These are phyloP conservation scores for Crossaster papposus DNA, from an alignment of 53 echinoderm and acorn worm genomes.

Conservation along the genomic window DNA sequence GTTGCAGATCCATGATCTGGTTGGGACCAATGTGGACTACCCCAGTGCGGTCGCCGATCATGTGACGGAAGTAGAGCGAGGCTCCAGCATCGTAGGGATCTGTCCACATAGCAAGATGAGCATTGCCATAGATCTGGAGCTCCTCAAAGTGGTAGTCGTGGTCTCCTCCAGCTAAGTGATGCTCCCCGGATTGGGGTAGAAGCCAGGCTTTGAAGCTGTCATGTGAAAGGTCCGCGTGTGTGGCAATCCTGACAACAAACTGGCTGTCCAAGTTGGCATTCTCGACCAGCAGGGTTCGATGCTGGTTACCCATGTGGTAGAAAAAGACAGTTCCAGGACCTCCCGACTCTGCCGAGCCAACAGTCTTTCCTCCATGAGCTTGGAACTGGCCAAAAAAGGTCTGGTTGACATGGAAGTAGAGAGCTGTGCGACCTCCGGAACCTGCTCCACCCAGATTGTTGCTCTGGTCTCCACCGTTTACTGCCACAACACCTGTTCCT, in stretches of 20 bases:
- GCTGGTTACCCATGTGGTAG: slow-evolving; percentile 78
- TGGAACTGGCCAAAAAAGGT: slow-evolving; percentile 81
- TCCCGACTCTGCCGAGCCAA: slow-evolving; percentile 54
- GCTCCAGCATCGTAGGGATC: slow-evolving; percentile 81
- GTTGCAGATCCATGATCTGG: slow-evolving; percentile 87
- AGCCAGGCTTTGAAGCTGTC: slow-evolving; percentile 96
- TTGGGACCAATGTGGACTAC: slow-evolving; percentile 86
- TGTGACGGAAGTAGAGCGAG: slow-evolving; percentile 70
- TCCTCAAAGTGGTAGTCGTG: slow-evolving; percentile 94
- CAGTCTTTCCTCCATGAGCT: slow-evolving; percentile 73
- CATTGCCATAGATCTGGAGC: slow-evolving; percentile 88
- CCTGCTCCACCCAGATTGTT: slow-evolving; percentile 69
- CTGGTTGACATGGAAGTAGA: slow-evolving; percentile 81
- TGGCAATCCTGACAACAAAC: slow-evolving; percentile 54
- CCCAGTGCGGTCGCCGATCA: slow-evolving; percentile 91
- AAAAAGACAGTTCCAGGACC: slow-evolving; percentile 91
- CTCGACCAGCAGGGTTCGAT: slow-evolving; percentile 86
- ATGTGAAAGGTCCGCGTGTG: slow-evolving; percentile 68
- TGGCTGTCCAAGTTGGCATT: slow-evolving; percentile 68
- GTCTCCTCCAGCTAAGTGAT: slow-evolving; percentile 78
- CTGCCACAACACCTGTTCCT: slow-evolving; percentile 74
- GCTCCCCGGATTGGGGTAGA: slow-evolving; percentile 86
- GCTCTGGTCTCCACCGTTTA: slow-evolving; percentile 72
- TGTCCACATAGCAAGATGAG: slow-evolving; percentile 78
- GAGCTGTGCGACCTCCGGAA: slow-evolving; percentile 80